Base-by-base conservation (phyloP, 2,888 invertebrate species). In the Eupithecia abbreviata region DNA sequence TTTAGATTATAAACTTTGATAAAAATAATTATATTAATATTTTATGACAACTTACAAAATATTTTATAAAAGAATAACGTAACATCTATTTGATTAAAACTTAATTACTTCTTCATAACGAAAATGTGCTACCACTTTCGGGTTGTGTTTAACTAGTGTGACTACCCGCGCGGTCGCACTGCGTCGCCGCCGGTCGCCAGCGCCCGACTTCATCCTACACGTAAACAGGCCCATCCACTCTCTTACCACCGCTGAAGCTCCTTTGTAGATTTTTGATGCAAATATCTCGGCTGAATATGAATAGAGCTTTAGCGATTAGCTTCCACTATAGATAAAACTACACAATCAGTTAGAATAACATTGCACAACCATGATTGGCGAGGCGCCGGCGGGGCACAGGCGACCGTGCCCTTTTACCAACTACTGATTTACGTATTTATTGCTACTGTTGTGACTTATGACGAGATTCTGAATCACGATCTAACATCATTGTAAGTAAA, bases 1-100 rank as follows among this genome's bases (percentile, higher is more conserved):
- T 95, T 95, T 93, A 95, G 95, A 95, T 95, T 95, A 95, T 95
- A 95, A 95, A 95, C 95, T 95, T 95, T 95, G 95, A 95, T 95
- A 95, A 95, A 95, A 95, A 95, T 95, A 93, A 95, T 95, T 95
- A 95, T 95, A 95, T 94, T 95, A 95, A 94, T 94, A 94, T 95
- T 95, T 94, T 94, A 95, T 95, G 95, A 94, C 94, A 93, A 94
- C 94, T 94, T 95, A 95, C 93, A 94, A 95, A 93, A 92, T 94
- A 93, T 93, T 91, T 93, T 95, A 93, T 95, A 95, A 95, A 93
- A 95, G 90, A 92, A 95, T 94, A 95, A 95, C 95, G 93, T 95
- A 95, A 95, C 94, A 94, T 94, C 94, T 95, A 95, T 94, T 92
- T 89, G 87, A 90, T 93, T 93, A 89, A 91, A 93, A 87, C 91